A percentile compares a stretch with the other conserved stretches of the same genome.
These are phyloP conservation scores for Ctena decussata DNA, from an alignment of 2,888 invertebrate genomes.

Conservation along the genomic window DNA sequence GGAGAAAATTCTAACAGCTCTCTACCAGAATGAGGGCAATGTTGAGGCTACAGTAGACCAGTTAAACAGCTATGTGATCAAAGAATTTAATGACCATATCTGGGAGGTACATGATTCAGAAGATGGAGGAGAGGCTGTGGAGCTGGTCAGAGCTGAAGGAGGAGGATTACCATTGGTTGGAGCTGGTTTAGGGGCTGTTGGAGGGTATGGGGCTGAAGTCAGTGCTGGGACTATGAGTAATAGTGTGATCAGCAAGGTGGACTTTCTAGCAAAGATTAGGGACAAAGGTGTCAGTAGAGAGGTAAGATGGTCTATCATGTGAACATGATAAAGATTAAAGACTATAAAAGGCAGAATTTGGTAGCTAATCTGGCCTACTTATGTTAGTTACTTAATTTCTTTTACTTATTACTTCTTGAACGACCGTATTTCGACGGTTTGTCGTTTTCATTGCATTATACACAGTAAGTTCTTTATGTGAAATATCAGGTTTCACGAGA, in stretches of 20 bases:
- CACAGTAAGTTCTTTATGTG: no score
- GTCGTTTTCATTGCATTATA: no score
- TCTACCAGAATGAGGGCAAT: conserved; percentile 72
- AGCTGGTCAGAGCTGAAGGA: neutral
- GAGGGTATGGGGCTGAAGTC: conserved; percentile 26
- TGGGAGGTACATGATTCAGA: conserved; percentile 48
- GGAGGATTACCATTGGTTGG: conserved; percentile 15
- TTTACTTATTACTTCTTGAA: no score
- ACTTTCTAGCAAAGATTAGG: conserved; percentile 72
- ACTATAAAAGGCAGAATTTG: no score
- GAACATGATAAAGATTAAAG: no score
- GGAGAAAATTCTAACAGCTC: conserved; percentile 76
- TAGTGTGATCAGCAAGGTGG: conserved; percentile 72
- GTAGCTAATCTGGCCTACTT: no score
- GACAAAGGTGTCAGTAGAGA: conserved; percentile 69
- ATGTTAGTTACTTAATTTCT: no score
- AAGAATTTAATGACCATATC: conserved; percentile 67
- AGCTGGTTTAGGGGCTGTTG: neutral
- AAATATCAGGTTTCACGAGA: no score
- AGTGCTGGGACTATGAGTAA: conserved; percentile 73
- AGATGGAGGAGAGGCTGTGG: neutral
- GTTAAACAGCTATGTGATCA: conserved; percentile 66
- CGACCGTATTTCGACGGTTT: no score
- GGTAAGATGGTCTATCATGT: no score
- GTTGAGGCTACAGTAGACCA: conserved; percentile 66